Base-by-base conservation (phyloP, 2,797 vertebrate genomes). In the Brotula barbata region DNA sequence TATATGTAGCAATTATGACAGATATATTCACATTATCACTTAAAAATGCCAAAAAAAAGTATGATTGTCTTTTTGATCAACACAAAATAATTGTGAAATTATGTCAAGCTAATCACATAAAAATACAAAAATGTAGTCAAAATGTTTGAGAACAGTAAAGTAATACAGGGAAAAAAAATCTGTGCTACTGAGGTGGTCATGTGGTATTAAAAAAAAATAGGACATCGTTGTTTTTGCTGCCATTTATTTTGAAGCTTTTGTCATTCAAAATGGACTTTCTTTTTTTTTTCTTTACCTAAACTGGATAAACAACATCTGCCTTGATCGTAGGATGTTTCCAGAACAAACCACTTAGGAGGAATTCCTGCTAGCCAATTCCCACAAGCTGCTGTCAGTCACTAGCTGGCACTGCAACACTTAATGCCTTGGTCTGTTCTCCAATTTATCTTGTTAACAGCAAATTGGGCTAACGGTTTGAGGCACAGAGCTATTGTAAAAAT, bases 401-500 rank as follows among this genome's bases (percentile, higher is more conserved):
- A 81, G 90, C 88, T 91, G 90, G 89, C 90, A 91, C 86, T 73
- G 90, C 89, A 90, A 90, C 90, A 91, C 91, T 91, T 92, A 92
- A 91, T 91, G 91, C 89, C 85, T 91, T 91, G 91, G 90, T 92
- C 90, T 92, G 84, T 89, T 89, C 89, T 88, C 88, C 90, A 90
- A 90, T 92, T 92, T 90, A 92, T 91, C 91, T 92, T 90, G 90
- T 92, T 93, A 92, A 89, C 89, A 90, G 89, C 90, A 92, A 93
- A 92, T 91, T 91, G 89, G 90, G 88, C 88, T 87, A 91, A 89
- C 84, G 64, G 87, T 89, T 86, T 85, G 78, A 89, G 88, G 84
- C 83, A 68, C 84, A 72, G 62, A 84, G 81, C 85, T 88, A 90
- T 90, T 90, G 88, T 84, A 77, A 86, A 89, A 62, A 58, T 58